A percentile compares a stretch with the other conserved stretches of the same genome.
These are phyloP conservation scores for Xanthia togata DNA, from an alignment of 2,888 invertebrate genomes.

Conservation along the genomic window DNA sequence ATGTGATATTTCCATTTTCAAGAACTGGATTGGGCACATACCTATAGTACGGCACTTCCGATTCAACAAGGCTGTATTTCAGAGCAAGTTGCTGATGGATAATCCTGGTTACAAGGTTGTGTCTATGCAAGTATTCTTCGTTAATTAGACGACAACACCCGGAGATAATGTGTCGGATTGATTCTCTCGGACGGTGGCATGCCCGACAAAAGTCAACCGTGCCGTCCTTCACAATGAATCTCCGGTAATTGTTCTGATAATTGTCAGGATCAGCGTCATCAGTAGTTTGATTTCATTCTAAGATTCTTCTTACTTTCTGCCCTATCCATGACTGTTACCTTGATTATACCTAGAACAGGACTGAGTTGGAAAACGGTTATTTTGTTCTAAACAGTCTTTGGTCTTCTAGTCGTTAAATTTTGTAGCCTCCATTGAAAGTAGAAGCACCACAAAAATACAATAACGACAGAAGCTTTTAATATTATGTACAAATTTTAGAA, in stretches of 20 bases:
- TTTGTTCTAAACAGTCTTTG: background rate
- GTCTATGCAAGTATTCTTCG: too few relatives aligned
- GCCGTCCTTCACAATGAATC: too few relatives aligned
- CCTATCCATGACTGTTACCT: background rate
- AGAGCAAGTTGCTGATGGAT: too few relatives aligned
- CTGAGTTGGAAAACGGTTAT: background rate
- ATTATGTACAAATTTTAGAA: slow-evolving; percentile 46
- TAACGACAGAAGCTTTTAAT: slow-evolving; percentile 30
- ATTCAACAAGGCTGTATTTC: too few relatives aligned
- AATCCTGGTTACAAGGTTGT: too few relatives aligned
- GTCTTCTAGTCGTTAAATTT: slow-evolving; percentile 10
- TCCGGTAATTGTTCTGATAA: background rate
- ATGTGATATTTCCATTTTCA: too few relatives aligned
- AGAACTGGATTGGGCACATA: too few relatives aligned
- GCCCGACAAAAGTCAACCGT: too few relatives aligned
- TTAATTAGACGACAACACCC: too few relatives aligned
- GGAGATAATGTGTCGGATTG: too few relatives aligned
- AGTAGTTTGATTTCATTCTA: background rate
- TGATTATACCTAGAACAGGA: background rate
- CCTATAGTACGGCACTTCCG: too few relatives aligned
- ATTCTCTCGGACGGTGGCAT: too few relatives aligned
- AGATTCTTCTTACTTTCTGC: background rate
- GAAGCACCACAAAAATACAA: slow-evolving; percentile 23
- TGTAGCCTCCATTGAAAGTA: slow-evolving; percentile 24
- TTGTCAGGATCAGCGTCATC: background rate